Percentiles rank a stretch among this genome's conserved stretches.
phyloP scores from a whole-genome alignment of 2,888 invertebrate species.

The Ferrisia virgata region DNA sequence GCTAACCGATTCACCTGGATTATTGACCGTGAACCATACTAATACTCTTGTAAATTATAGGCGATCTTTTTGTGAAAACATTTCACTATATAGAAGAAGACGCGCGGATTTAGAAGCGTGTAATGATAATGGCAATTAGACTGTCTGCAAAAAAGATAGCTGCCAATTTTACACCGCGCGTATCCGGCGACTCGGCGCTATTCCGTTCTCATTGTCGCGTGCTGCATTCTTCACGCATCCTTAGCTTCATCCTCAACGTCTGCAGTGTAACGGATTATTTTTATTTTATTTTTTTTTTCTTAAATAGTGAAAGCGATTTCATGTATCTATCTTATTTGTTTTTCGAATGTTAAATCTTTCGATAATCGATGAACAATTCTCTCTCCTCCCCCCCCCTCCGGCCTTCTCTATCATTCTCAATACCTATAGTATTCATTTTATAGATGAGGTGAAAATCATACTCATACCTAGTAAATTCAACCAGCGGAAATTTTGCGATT shows the following conservation, averaged over 20 bases:
- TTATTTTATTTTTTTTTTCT: background rate
- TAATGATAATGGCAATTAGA: conserved; percentile 18
- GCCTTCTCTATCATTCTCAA: no score
- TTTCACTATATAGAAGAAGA: background rate
- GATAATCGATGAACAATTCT: conserved; percentile 4
- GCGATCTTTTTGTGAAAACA: background rate
- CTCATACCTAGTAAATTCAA: background rate
- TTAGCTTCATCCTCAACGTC: conserved; percentile 9
- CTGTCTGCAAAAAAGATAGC: background rate
- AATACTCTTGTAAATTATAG: background rate
- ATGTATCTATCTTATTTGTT: background rate
- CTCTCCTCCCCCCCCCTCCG: background rate
- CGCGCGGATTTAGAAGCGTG: background rate
- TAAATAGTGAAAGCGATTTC: conserved; percentile 6
- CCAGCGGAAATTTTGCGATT: background rate
- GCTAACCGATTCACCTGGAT: background rate
- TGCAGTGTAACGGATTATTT: background rate
- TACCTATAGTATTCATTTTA: background rate
- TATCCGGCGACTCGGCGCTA: conserved; percentile 2
- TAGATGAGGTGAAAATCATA: background rate
- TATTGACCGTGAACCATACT: background rate
- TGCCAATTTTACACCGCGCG: background rate
- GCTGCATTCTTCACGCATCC: conserved; percentile 25
- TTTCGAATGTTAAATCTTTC: conserved; percentile 6
- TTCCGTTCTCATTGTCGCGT: conserved; percentile 17